Base-by-base conservation (phyloP, 2,888 invertebrate species). In the Agonopterix alstromeriana region DNA sequence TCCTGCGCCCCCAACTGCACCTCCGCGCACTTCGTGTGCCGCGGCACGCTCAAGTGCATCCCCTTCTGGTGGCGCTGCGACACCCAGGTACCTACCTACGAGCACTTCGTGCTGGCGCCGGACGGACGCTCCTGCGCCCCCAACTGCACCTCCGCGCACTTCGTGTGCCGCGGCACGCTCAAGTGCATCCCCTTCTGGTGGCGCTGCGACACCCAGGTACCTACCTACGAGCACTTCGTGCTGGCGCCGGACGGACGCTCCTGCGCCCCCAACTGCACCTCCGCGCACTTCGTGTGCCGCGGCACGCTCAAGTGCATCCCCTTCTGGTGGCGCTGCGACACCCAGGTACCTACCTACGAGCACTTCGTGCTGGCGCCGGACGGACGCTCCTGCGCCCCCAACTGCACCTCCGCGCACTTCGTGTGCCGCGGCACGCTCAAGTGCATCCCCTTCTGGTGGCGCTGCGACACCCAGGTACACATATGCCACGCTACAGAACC, bases 131-230 rank as follows among this genome's bases (percentile, higher is more conserved):
- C 90, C 8, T 96, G 96, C 71, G 73, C 83, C 10, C 92, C 93
- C 54, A 95, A 95, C 76, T 96, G 96, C 77, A 93, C 94, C 0
- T 90, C 93, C 0, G 94, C 95, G 17, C 95, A 97, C 81, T 96
- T 96, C 79, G 92, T 94, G 56, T 98, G 97, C 79, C 87, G 86
- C 7, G 82, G 90, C 35, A 93, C 95, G 2, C 94, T 93, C 77
- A 96, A 96, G 76, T 97, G 97, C 77, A 95, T 98, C 58, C 97
- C 97, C 1, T 94, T 94, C 95, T 96, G 83, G 84, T 83, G 84
- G 85, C 76, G 81, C 45, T 85, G 85, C 61, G 85, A 85, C 62
- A 83, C 82, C n/a, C 78, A 76, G 70, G 27, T 14, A n/a, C n/a
- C n/a, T n/a, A n/a, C n/a, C 14, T 14, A 14, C 14, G 14, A 14